Base-by-base conservation (phyloP, 1,140 invertebrate species). In the Macrobrachium nipponense region DNA sequence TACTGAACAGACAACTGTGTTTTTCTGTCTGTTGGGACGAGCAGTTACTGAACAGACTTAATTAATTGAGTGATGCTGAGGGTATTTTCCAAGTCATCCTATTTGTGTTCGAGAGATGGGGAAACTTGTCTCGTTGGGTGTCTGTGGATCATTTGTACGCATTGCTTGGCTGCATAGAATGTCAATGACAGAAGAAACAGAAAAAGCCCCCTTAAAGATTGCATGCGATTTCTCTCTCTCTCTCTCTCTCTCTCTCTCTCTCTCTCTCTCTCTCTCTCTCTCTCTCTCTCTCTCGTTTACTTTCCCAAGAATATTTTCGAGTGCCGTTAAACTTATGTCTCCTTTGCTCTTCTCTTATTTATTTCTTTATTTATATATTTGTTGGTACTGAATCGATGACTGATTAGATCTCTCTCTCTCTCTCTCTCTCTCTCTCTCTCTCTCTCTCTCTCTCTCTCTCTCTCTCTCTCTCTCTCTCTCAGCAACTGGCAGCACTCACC, bases 361-460 rank as follows among this genome's bases (percentile, higher is more conserved):
- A 5, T 44, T 73, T 44, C 3, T 73, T 23, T 73, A 18, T 73
- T 12, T 17, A 12, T 36, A 14, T 73, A 0, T 73, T 73, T 43
- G 20, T 36, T 10, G 23, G 18, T 72, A 20, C 20, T 18, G 17
- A 36, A 73, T 73, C 43, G 20, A 20, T 73, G 5, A 8, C 43
- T 73, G 5, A 27, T 51, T 51, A 17, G 11, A 20, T 11, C 11
- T 23, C n/a, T 73, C 70, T 44, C 70, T 73, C 75, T 51, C 44
- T 77, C 75, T 77, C 44, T 77, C 44, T 58, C 44, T 58, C 44
- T 58, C 43, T 77, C 44, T 77, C 44, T 58, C 75, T 77, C 75
- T 77, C 75, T 77, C 43, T 77, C 44, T 58, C 44, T 77, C 44
- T 77, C 75, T 77, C 43, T 58, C 43, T 58, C 75, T 58, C 75